Evolutionary conservation across 2,888 invertebrate genomes (phyloP).

Genomic region (Phaonia tiefii): DNA sequence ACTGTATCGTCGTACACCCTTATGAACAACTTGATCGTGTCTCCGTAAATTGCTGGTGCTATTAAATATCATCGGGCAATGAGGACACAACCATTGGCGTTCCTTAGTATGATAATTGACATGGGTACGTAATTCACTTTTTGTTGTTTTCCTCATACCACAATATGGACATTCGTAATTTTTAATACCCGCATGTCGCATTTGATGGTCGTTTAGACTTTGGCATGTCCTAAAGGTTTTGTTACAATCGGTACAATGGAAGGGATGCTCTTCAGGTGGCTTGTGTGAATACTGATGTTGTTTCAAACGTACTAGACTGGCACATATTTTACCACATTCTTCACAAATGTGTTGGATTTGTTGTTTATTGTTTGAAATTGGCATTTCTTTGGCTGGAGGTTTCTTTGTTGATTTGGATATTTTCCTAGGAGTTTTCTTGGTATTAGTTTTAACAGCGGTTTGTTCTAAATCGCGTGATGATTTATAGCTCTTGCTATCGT

Average conservation of each 20-base stretch:
- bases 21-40: constrained; percentile 72
- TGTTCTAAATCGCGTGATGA: neutral
- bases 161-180: constrained; percentile 73
- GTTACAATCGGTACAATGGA: constrained; percentile 74
- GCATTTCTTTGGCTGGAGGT: neutral
- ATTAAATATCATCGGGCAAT: constrained; percentile 70
- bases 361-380: neutral
- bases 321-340: constrained; percentile 70
- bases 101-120: constrained; percentile 71
- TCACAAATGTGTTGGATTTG: constrained; percentile 67
- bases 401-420: constrained; percentile 25
- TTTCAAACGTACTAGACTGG: constrained; percentile 64
- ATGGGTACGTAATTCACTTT: constrained; percentile 70
- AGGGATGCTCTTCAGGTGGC: constrained; percentile 69
- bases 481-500: neutral
- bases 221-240: constrained; percentile 71
- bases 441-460: neutral
- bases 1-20: constrained; percentile 69
- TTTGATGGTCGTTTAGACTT: constrained; percentile 71
- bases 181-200: constrained; percentile 72
- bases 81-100: constrained; percentile 70
- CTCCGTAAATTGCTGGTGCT: constrained; percentile 70
- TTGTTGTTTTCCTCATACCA: constrained; percentile 70
- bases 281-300: constrained; percentile 71
- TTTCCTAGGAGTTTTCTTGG: no score